A percentile compares a stretch with the other conserved stretches of the same genome.
phyloP scores from a whole-genome alignment of 2,797 vertebrate species.

The Synanceia verrucosa region DNA sequence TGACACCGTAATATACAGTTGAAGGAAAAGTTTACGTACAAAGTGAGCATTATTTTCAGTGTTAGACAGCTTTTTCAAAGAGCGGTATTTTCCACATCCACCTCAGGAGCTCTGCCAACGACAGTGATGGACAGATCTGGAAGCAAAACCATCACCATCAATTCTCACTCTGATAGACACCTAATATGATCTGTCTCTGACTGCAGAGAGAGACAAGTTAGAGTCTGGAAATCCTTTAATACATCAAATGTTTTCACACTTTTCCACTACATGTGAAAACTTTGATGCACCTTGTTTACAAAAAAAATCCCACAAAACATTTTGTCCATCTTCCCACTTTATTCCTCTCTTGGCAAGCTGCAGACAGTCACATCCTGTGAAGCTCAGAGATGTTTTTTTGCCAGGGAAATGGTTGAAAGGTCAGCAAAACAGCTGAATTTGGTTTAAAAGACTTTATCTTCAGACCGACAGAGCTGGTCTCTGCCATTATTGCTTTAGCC shows the following conservation, averaged over 20 bases:
- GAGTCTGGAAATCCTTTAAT: background rate
- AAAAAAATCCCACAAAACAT: background rate
- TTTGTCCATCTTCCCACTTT: background rate
- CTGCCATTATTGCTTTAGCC: background rate
- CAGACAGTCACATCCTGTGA: conserved; percentile 8
- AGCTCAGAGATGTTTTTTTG: conserved; percentile 45
- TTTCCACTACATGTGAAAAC: conserved; percentile 6
- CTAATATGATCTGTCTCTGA: background rate
- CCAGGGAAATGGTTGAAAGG: conserved; percentile 75
- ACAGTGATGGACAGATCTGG: conserved; percentile 5
- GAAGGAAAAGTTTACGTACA: conserved; percentile 3
- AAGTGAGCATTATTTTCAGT: background rate
- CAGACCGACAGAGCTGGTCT: conserved; percentile 40
- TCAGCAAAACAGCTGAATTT: conserved; percentile 60
- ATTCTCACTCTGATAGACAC: background rate
- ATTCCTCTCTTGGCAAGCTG: background rate
- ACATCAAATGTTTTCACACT: background rate
- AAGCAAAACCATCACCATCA: background rate
- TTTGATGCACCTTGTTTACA: background rate
- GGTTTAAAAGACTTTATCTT: conserved; percentile 29
- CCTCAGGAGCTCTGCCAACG: conserved; percentile 1
- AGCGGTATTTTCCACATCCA: conserved; percentile 28
- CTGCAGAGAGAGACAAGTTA: background rate
- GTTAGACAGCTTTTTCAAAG: conserved; percentile 7
- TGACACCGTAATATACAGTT: conserved; percentile 19